A percentile compares a stretch with the other conserved stretches of the same genome.
phyloP scores from a whole-genome alignment of 30 jellyfish, hydroid and myxozoan genomes.

The Nemopilema nomurai region DNA sequence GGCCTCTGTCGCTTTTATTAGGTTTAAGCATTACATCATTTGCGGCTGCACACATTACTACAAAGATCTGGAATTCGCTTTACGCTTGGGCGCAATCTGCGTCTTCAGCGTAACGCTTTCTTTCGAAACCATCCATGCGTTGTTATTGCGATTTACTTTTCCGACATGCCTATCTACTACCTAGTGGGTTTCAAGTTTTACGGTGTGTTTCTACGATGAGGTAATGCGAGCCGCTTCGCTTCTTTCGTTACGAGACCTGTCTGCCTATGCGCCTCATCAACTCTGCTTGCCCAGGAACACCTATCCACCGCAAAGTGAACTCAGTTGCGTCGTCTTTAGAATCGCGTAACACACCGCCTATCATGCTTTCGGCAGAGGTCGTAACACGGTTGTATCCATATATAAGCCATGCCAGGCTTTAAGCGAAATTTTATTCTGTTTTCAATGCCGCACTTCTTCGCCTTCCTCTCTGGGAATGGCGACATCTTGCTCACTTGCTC shows the following conservation, averaged over 20 bases:
- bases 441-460: neutral
- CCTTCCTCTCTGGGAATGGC: neutral
- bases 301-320: neutral
- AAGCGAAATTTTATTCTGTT: too few species aligned
- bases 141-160: neutral
- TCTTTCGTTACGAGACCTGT: neutral
- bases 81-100: conserved; percentile 38
- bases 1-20: neutral
- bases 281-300: neutral
- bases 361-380: too few species aligned
- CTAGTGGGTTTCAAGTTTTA: neutral
- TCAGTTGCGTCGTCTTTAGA: too few species aligned
- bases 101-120: neutral
- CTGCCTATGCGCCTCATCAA: conserved; percentile 3
- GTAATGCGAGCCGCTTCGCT: conserved; percentile 61
- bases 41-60: conserved; percentile 53
- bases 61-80: conserved; percentile 59
- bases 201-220: conserved; percentile 23
- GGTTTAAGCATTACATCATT: conserved; percentile 43
- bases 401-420: too few species aligned
- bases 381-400: too few species aligned
- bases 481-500: neutral
- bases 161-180: conserved; percentile 4
- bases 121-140: conserved; percentile 32
- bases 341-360: too few species aligned